A percentile compares a stretch with the other conserved stretches of the same genome.
Evolutionary conservation across 1,140 invertebrate genomes (phyloP).

Genomic region (Papilio machaon): DNA sequence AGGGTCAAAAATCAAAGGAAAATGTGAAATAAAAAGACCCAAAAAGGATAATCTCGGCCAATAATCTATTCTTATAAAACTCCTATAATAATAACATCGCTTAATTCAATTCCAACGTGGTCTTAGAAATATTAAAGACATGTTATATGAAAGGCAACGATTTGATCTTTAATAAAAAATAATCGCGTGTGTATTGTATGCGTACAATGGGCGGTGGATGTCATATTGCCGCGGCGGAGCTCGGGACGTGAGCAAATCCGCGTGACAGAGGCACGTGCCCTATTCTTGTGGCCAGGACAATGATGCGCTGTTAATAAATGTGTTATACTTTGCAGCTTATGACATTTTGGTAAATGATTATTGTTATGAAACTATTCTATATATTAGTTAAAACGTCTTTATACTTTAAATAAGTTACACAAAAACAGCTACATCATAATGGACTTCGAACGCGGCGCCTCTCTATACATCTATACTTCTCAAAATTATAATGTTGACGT

Average conservation of each 20-base stretch:
- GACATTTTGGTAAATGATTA: not conserved
- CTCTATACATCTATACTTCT: too few relatives aligned
- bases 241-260: conserved; percentile 52
- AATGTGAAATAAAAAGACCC: not conserved
- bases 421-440: not conserved
- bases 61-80: not conserved
- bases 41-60: not conserved
- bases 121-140: conserved; percentile 42
- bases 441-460: too few relatives aligned
- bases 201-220: conserved; percentile 40
- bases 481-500: too few relatives aligned
- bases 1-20: not conserved
- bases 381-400: too few relatives aligned
- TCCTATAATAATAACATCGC: not conserved
- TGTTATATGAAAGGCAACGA: conserved; percentile 18
- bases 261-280: conserved; percentile 59
- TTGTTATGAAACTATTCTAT: not conserved
- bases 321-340: not conserved
- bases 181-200: conserved; percentile 30
- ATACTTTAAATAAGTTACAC: not conserved
- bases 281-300: conserved; percentile 39
- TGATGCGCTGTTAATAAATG: conserved; percentile 28
- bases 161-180: conserved; percentile 40
- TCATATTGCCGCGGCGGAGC: conserved; percentile 36
- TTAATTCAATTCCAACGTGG: conserved; percentile 9